Evolutionary conservation across 2,888 invertebrate species (phyloP), one percentile per base, ranked within the genome.

Genomic region (Ametastegia equiseti): DNA sequence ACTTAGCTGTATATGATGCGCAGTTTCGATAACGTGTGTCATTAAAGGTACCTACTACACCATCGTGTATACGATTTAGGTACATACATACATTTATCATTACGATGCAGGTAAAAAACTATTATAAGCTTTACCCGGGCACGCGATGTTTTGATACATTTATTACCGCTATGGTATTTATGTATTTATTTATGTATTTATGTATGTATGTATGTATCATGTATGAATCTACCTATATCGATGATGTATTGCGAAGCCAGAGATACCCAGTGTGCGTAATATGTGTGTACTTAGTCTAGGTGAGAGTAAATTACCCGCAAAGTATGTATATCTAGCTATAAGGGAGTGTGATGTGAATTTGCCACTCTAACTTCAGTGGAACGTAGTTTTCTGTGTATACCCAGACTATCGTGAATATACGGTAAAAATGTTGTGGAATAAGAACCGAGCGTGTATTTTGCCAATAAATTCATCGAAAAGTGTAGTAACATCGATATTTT

Each of bases 101-200:
- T 67, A 67, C 39, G 67, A 67, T 67, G 67, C 67, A 36, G 27
- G 36, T n/a, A 11, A 39, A 54, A 36, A 71, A 27, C 45, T 71
- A 71, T 71, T 30, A n/a, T n/a, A 42, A 75, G 27, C 47, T 75
- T 36, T 30, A 54, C n/a, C n/a, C n/a, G 19, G 75, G 13, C 75
- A 75, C 75, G 75, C 75, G 75, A 75, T 36, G 54, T 54, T 75
- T 47, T 36, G 27, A 71, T 71, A 47, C 42, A 71, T 71, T 71
- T 47, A 71, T 71, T 23, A 47, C 15, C 27, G 15, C n/a, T n/a
- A n/a, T n/a, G n/a, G 45, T 45, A 27, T 71, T 27, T 71, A 36
- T 30, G 39, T 23, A n/a, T n/a, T n/a, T 11, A 36, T 15, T 1
- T 1, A 19, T 33, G 63, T 5, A 19, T 36, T n/a, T 67, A 3